Evolutionary conservation across 2,113 vertebrate species (phyloP).

Genomic region (Psittacula cyanocephala): DNA sequence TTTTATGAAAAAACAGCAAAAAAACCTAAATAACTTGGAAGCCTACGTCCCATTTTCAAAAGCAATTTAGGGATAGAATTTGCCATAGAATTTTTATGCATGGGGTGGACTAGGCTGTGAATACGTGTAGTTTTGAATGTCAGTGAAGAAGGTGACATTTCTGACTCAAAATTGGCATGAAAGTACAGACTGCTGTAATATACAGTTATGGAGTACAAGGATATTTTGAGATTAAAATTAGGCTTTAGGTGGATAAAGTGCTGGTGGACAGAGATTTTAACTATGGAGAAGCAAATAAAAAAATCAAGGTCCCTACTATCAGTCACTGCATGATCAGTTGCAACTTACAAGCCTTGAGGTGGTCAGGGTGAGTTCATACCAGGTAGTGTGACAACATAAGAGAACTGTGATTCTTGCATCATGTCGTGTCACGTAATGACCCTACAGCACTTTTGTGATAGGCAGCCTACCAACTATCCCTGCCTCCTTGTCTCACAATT

Average conservation of each 20-base stretch:
- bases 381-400: not conserved
- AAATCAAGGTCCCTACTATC: not conserved
- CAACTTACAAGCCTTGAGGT: not conserved
- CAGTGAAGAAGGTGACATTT: not conserved
- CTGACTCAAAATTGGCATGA: not conserved
- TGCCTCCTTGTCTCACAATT: not conserved
- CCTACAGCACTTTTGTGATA: not conserved
- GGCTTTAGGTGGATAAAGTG: not conserved
- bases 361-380: not conserved
- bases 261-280: not conserved
- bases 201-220: not conserved
- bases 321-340: not conserved
- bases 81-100: not conserved
- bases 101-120: not conserved
- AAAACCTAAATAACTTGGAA: not conserved
- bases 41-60: not conserved
- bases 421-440: not conserved
- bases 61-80: not conserved
- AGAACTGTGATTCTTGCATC: not conserved
- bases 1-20: not conserved
- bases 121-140: not conserved
- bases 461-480: not conserved
- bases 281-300: not conserved
- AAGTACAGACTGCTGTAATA: not conserved
- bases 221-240: not conserved